Percentiles rank a stretch among this genome's conserved stretches.
Evolutionary conservation across 2,113 vertebrate genomes (phyloP).

Genomic region (Sigmodon hispidus): DNA sequence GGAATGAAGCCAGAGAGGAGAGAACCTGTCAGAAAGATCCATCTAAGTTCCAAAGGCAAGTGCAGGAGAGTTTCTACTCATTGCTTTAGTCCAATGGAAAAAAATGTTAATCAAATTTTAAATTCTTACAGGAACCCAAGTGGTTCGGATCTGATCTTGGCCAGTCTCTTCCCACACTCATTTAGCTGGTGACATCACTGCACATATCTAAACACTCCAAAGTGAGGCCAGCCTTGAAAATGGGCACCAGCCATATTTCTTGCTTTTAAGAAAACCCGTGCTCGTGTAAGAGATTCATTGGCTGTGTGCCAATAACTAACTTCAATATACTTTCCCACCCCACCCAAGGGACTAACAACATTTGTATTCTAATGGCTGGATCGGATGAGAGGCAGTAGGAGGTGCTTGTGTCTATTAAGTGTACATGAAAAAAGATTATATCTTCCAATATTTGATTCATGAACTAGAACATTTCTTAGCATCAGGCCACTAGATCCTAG

Average conservation of each 20-base stretch:
- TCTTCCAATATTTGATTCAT: slow-evolving; percentile 16
- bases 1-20: not conserved
- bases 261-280: slow-evolving; percentile 7
- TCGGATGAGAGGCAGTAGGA: not conserved
- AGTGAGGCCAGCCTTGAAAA: slow-evolving; percentile 21
- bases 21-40: not conserved
- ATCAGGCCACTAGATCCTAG: slow-evolving; percentile 39
- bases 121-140: slow-evolving; percentile 27
- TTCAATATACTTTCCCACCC: not conserved
- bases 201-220: not conserved
- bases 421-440: slow-evolving; percentile 45
- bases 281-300: not conserved
- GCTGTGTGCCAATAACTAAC: not conserved
- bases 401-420: not conserved
- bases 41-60: slow-evolving; percentile 2
- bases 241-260: not conserved
- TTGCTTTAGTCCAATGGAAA: not conserved
- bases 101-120: not conserved
- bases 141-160: slow-evolving; percentile 14
- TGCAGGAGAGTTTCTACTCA: not conserved
- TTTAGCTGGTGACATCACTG: not conserved
- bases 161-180: not conserved
- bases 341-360: not conserved
- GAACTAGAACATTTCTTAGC: slow-evolving; percentile 52
- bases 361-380: not conserved